These are phyloP conservation scores for Paelopatides confundens DNA, from an alignment of 53 echinoderm and acorn worm genomes.

Conservation along the genomic window DNA sequence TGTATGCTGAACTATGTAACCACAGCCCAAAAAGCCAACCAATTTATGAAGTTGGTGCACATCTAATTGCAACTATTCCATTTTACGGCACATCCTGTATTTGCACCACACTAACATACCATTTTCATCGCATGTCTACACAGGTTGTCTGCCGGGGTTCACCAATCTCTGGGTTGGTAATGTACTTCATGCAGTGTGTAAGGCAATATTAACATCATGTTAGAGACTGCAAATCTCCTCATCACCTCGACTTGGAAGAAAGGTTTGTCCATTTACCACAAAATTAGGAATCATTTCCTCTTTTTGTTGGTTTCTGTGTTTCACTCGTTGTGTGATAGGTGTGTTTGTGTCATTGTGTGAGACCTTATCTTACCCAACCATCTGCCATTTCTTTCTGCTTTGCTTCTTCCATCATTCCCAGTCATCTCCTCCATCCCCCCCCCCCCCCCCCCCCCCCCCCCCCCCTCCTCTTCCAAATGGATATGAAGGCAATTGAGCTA, in stretches of 20 bases:
- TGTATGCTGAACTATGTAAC: background rate
- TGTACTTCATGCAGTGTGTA: slow-evolving; percentile 4
- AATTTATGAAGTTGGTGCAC: no score
- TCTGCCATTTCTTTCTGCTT: no score
- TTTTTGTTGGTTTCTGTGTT: background rate
- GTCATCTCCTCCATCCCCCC: no score
- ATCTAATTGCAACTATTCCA: background rate
- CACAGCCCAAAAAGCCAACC: background rate
- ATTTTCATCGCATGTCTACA: slow-evolving; percentile 36
- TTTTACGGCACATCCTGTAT: background rate
- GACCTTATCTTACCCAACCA: no score
- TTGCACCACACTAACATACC: slow-evolving; percentile 20
- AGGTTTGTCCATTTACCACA: background rate
- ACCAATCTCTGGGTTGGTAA: background rate
- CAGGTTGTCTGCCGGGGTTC: slow-evolving; percentile 7
- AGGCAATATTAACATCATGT: slow-evolving; percentile 8
- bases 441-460: no score
- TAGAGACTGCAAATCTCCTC: background rate
- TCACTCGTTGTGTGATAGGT: background rate
- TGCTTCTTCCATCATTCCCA: no score
- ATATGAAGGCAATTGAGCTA: no score
- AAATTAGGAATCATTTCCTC: background rate
- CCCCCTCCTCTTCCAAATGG: no score
- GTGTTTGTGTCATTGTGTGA: no score
- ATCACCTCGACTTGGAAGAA: background rate